Percentiles rank a stretch among this genome's conserved stretches.
phyloP scores from a whole-genome alignment of 1,140 invertebrate genomes.

The Aradophagus sp. region DNA sequence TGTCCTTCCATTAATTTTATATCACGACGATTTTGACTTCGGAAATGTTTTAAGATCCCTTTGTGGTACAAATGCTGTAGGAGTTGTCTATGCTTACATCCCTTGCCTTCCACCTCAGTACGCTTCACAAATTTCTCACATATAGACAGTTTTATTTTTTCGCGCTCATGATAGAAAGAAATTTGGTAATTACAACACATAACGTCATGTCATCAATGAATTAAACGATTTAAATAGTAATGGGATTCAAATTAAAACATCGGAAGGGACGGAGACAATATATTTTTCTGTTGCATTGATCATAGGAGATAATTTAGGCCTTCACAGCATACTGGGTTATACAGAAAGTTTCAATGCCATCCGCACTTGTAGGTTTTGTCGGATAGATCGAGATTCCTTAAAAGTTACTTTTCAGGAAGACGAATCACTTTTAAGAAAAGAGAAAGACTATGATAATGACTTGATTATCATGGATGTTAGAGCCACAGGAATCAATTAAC shows the following conservation, averaged over 20 bases:
- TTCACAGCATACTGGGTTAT: constrained; percentile 26
- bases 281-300: constrained; percentile 26
- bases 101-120: constrained; percentile 43
- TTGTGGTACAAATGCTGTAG: constrained; percentile 53
- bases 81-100: constrained; percentile 54
- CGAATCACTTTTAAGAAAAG: constrained; percentile 7
- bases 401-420: constrained; percentile 20
- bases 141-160: constrained; percentile 50
- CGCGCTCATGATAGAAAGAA: constrained; percentile 43
- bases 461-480: not conserved
- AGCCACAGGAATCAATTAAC: constrained; percentile 14
- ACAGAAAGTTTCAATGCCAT: constrained; percentile 21
- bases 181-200: constrained; percentile 66
- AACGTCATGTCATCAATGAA: constrained; percentile 42
- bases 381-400: not conserved
- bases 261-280: constrained; percentile 5
- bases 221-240: constrained; percentile 24
- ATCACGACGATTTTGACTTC: constrained; percentile 52
- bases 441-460: constrained; percentile 20
- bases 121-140: constrained; percentile 35
- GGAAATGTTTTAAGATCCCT: constrained; percentile 52
- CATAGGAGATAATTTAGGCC: constrained; percentile 31
- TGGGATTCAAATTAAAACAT: constrained; percentile 8
- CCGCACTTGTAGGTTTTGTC: constrained; percentile 26
- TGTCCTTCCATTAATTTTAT: constrained; percentile 17